Conservation (phyloP, 1,140 invertebrate species). For the Macrobrachium rosenbergii region DNA sequence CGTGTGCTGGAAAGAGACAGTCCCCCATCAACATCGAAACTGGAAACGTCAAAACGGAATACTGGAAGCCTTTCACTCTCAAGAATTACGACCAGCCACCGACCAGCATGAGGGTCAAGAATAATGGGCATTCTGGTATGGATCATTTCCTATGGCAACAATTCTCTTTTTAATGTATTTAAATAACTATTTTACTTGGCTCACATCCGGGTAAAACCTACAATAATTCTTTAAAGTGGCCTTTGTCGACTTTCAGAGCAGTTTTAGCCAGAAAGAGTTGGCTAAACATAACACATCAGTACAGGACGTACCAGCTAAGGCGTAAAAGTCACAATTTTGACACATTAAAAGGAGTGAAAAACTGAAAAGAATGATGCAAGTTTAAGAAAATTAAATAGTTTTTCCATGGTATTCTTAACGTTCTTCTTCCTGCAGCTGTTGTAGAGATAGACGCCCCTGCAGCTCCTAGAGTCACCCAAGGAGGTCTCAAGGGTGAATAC, state of each 20-base stretch:
- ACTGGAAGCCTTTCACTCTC: conserved; percentile 60
- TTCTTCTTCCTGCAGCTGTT: conserved; percentile 47
- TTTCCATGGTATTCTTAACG: neutral
- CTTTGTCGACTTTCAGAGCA: no score
- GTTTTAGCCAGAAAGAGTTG: no score
- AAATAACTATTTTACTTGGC: no score
- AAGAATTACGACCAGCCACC: conserved; percentile 65
- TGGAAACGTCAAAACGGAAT: conserved; percentile 60
- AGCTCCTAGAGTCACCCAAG: conserved; percentile 52
- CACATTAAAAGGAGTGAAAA: no score
- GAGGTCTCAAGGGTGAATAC: conserved; percentile 77
- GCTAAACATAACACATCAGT: no score
- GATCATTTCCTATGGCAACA: neutral
- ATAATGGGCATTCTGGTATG: conserved; percentile 66
- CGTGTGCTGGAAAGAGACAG: conserved; percentile 59
- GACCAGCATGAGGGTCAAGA: conserved; percentile 62
- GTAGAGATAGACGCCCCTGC: conserved; percentile 60
- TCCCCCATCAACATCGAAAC: conserved; percentile 67
- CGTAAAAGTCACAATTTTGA: no score
- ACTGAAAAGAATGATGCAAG: no score
- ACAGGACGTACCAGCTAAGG: no score
- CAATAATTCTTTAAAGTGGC: no score
- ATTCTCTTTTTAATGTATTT: neutral
- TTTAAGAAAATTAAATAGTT: neutral
- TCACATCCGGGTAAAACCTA: no score